Evolutionary conservation across 1,140 invertebrate genomes (phyloP), one percentile per base, ranked within the genome.

Genomic region (Hormaphis cornu): DNA sequence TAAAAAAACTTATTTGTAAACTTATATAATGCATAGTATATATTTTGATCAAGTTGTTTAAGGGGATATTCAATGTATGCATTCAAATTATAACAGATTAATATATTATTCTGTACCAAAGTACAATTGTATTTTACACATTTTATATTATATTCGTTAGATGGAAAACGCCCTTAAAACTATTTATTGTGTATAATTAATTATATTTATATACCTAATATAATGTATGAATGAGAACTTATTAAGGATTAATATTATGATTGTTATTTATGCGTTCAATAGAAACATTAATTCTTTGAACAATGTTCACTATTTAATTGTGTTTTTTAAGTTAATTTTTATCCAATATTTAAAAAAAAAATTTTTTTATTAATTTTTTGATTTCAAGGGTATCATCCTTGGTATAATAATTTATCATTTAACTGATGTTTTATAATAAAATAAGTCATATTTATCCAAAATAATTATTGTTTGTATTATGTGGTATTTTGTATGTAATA

Each of bases 111-210:
- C 14, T 56, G 16, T 37, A 37, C 22, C 37, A 37, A 12, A 56
- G 33, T 56, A 20, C 12, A 37, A 14, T 24, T 24, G 14, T 40
- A 16, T 40, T 24, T 10, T 16, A 58, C 20, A 58, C 24, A 37
- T 40, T 40, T n/a, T 16, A 58, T 8, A 58, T 58, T 58, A 14
- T 58, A 58, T 40, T 54, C 10, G 20, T 7, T 40, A 58, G 20
- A 58, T 24, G 2, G 40, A n/a, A 5, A 58, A 56, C 4, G 1
- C 22, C n/a, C 16, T 40, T 37, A 35, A 20, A 16, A 30, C 18
- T 30, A n/a, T n/a, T n/a, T n/a, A n/a, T n/a, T 58, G 20, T 58
- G 24, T 58, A 58, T 58, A 40, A 58, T 58, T n/a, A 56, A 58
- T 40, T 58, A 58, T 56, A 56, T 56, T 56, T 56, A 37, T 58